Percentiles rank a stretch among this genome's conserved stretches.
phyloP scores from a whole-genome alignment of 2,888 invertebrate genomes.

The Neoascia interrupta region DNA sequence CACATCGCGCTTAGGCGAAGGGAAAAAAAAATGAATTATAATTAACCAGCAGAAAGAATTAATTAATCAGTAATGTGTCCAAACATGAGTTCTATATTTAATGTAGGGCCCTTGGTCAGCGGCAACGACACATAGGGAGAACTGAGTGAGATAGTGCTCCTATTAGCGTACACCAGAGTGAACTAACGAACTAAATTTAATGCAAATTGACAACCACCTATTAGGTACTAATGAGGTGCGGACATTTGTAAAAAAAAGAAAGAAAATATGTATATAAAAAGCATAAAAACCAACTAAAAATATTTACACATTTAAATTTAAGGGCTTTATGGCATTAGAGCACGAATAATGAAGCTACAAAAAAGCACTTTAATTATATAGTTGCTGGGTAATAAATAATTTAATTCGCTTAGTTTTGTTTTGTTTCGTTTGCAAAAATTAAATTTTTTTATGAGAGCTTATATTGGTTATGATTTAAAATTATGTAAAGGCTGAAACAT shows the following conservation, averaged over 20 bases:
- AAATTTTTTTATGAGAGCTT: too few relatives aligned
- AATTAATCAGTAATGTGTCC: slow-evolving; percentile 70
- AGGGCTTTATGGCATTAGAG: too few relatives aligned
- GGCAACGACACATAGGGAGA: slow-evolving; percentile 9
- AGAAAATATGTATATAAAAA: not conserved
- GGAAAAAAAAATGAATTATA: slow-evolving; percentile 59
- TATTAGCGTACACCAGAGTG: slow-evolving; percentile 48
- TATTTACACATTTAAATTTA: too few relatives aligned
- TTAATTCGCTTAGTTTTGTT: too few relatives aligned
- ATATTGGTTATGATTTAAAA: too few relatives aligned
- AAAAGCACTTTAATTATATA: too few relatives aligned
- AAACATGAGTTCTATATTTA: slow-evolving; percentile 63
- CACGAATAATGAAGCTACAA: too few relatives aligned
- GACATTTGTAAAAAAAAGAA: slow-evolving; percentile 38
- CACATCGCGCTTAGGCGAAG: too few relatives aligned
- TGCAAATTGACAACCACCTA: slow-evolving; percentile 66
- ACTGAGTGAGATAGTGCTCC: slow-evolving; percentile 30
- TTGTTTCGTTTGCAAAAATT: too few relatives aligned
- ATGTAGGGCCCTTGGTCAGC: slow-evolving; percentile 47
- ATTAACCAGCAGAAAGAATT: slow-evolving; percentile 68
- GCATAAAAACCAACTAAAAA: too few relatives aligned
- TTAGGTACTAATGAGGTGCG: slow-evolving; percentile 66
- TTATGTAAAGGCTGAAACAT: too few relatives aligned
- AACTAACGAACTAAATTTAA: slow-evolving; percentile 60
- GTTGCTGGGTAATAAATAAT: too few relatives aligned